Conservation (phyloP, 2,113 vertebrate species). For the cattle (Bos taurus) region DNA sequence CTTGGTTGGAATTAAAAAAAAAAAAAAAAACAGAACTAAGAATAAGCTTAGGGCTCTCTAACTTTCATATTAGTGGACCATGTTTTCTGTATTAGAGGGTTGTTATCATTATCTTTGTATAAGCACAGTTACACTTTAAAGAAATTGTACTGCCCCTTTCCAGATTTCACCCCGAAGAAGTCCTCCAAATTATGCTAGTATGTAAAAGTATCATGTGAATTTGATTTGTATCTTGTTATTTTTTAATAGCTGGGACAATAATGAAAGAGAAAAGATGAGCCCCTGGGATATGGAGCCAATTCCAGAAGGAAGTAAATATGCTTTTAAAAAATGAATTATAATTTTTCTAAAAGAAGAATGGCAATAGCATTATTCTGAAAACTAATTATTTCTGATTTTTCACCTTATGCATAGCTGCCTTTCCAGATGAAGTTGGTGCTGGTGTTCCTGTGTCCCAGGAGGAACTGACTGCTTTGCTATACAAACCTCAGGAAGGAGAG, state of each 20-base stretch:
- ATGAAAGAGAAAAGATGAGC: slow-evolving; percentile 97
- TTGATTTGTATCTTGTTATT: slow-evolving; percentile 54
- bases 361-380: background rate
- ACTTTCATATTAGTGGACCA: background rate
- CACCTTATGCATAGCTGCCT: slow-evolving; percentile 75
- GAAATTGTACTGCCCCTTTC: background rate
- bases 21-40: background rate
- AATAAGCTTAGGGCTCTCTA: background rate
- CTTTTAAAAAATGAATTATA: slow-evolving; percentile 36
- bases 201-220: background rate
- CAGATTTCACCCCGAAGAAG: background rate
- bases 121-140: background rate
- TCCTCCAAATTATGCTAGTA: slow-evolving; percentile 10
- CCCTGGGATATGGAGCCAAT: slow-evolving; percentile 99
- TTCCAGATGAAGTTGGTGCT: slow-evolving; percentile 93
- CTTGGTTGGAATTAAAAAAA: background rate
- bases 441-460: slow-evolving; percentile 94
- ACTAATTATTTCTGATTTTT: slow-evolving; percentile 64
- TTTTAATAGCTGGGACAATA: slow-evolving; percentile 94
- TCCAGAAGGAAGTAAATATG: slow-evolving; percentile 93
- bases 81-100: slow-evolving; percentile 10
- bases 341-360: slow-evolving; percentile 17
- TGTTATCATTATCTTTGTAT: slow-evolving; percentile 14
- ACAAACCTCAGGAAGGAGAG: slow-evolving; percentile 95
- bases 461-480: slow-evolving; percentile 92